phyloP scores from a whole-genome alignment of 2,888 invertebrate species.

The Xanthia icteritia region DNA sequence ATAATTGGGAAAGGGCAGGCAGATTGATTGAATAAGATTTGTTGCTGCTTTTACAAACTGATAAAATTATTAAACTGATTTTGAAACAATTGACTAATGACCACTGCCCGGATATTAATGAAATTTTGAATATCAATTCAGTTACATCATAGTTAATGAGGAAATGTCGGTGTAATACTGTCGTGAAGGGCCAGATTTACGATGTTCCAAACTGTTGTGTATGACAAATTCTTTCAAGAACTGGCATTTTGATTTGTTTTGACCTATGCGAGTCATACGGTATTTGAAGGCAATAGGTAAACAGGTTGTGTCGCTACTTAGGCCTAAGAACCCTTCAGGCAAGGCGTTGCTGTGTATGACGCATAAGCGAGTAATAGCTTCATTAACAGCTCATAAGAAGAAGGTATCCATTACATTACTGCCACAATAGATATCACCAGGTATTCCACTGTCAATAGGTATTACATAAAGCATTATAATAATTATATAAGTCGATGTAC shows the following conservation, averaged over 20 bases:
- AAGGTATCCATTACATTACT: slow-evolving; percentile 24
- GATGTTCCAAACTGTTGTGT: slow-evolving; percentile 31
- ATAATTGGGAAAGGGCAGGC: no score
- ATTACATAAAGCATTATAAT: slow-evolving; percentile 49
- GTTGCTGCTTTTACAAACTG: slow-evolving; percentile 16
- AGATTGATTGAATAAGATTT: neutral
- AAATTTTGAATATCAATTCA: slow-evolving; percentile 41
- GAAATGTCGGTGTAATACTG: slow-evolving; percentile 28
- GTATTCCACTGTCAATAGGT: slow-evolving; percentile 9
- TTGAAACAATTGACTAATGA: slow-evolving; percentile 33
- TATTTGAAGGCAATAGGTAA: slow-evolving; percentile 45
- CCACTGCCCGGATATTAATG: slow-evolving; percentile 13
- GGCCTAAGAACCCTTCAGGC: neutral
- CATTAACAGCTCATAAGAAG: slow-evolving; percentile 22
- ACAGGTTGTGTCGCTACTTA: slow-evolving; percentile 35
- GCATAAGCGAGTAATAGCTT: slow-evolving; percentile 29
- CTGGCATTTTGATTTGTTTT: slow-evolving; percentile 19
- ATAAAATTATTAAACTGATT: slow-evolving; percentile 44
- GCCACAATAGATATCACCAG: slow-evolving; percentile 26
- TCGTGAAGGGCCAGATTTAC: slow-evolving; percentile 61
- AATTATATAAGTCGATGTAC: slow-evolving; percentile 35
- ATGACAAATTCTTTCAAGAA: slow-evolving; percentile 46
- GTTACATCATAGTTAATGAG: slow-evolving; percentile 49
- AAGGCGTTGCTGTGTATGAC: slow-evolving; percentile 8
- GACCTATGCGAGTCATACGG: slow-evolving; percentile 20